These are phyloP conservation scores for Lepus europaeus DNA, from an alignment of 2,113 vertebrate species.

Conservation along the genomic window DNA sequence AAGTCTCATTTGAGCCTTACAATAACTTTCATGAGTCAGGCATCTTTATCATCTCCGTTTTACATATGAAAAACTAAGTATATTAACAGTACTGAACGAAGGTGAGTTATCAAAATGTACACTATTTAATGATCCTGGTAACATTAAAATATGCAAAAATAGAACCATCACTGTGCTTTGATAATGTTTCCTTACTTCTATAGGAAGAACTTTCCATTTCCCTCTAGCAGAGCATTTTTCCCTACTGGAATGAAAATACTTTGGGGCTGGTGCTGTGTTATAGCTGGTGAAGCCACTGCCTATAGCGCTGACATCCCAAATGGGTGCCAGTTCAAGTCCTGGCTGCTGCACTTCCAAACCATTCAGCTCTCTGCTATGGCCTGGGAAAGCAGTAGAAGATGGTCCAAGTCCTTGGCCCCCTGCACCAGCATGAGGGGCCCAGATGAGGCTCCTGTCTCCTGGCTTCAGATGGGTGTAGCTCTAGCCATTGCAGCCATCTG, in stretches of 20 bases:
- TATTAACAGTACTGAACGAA: background rate
- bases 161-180: background rate
- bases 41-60: background rate
- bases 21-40: background rate
- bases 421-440: too few species aligned
- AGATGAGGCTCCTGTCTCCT: too few species aligned
- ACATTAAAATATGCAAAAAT: background rate
- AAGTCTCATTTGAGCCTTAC: background rate
- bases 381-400: too few species aligned
- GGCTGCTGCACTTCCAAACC: too few species aligned
- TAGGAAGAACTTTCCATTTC: conserved; percentile 18
- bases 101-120: conserved; percentile 30
- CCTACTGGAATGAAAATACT: background rate
- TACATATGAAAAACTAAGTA: background rate
- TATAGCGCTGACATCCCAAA: too few species aligned
- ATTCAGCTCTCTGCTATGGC: too few species aligned
- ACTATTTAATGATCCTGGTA: background rate
- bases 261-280: background rate
- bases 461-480: too few species aligned
- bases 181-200: conserved; percentile 37
- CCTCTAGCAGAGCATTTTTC: background rate
- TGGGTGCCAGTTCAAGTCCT: too few species aligned
- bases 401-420: too few species aligned
- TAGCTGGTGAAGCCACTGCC: too few species aligned
- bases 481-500: too few species aligned